Conservation (phyloP, 2,888 invertebrate species). For the Perithous albicinctus region DNA sequence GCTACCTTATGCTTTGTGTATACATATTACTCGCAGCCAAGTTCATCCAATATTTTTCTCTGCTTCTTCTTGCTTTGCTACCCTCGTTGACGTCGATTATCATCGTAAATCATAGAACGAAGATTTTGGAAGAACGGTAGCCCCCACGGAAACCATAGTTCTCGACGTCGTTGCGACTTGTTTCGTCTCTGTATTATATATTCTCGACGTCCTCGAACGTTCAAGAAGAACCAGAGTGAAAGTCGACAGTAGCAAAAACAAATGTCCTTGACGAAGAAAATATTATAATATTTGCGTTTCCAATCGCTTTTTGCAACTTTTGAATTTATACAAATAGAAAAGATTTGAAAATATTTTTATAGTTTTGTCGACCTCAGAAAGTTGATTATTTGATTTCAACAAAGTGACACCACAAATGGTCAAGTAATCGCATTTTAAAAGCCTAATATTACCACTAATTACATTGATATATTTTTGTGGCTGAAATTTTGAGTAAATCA, state of each 20-base stretch:
- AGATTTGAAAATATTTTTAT: too few species aligned
- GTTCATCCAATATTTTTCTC: slow-evolving; percentile 8
- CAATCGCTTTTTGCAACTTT: background rate
- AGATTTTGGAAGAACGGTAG: slow-evolving; percentile 65
- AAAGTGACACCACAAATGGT: too few species aligned
- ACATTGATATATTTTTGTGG: too few species aligned
- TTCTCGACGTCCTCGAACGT: background rate
- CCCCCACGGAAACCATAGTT: slow-evolving; percentile 63
- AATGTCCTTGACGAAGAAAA: background rate
- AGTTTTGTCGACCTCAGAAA: too few species aligned
- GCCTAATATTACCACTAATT: too few species aligned
- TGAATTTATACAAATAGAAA: too few species aligned
- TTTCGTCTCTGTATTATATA: slow-evolving; percentile 17
- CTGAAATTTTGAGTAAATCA: too few species aligned
- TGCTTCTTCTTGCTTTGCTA: slow-evolving; percentile 31
- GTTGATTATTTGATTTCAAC: too few species aligned
- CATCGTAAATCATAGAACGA: slow-evolving; percentile 63
- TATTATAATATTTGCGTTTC: background rate
- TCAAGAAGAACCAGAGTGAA: background rate
- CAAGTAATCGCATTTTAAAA: too few species aligned
- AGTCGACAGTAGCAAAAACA: slow-evolving; percentile 8
- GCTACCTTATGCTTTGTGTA: slow-evolving; percentile 78
- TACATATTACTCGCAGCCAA: slow-evolving; percentile 63
- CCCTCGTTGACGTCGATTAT: slow-evolving; percentile 65
- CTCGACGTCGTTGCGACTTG: slow-evolving; percentile 49